phyloP scores from a whole-genome alignment of 2,797 vertebrate genomes.

The Alouatta caraya region DNA sequence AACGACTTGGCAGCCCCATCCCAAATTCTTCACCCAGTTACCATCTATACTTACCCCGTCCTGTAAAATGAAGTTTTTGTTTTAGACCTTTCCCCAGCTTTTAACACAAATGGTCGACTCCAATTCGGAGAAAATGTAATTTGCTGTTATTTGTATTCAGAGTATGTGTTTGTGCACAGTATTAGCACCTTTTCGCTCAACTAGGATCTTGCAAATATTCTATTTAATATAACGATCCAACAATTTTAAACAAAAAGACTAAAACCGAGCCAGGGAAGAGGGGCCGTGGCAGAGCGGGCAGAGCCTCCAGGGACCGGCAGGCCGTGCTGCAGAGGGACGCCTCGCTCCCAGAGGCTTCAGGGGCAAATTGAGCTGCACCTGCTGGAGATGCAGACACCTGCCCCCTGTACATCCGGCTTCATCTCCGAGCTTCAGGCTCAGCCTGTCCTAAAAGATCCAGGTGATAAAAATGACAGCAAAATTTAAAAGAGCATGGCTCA shows the following conservation, averaged over 20 bases:
- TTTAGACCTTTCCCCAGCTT: background rate
- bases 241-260: background rate
- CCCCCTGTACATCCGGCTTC: background rate
- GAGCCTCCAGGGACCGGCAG: background rate
- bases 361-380: background rate
- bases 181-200: background rate
- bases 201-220: background rate
- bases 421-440: background rate
- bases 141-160: background rate
- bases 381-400: background rate
- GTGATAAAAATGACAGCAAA: background rate
- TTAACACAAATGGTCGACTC: background rate
- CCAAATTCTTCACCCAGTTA: background rate
- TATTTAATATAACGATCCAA: background rate
- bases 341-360: background rate
- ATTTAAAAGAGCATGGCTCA: background rate
- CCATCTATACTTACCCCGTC: background rate
- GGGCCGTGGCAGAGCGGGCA: background rate
- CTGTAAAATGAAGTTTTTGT: background rate
- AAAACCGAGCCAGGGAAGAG: background rate
- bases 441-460: background rate
- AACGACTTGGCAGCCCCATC: background rate
- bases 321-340: background rate
- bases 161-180: rapidly evolving
- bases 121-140: background rate